These are phyloP conservation scores for Bimastos eiseni DNA, from an alignment of 2,888 invertebrate genomes.

Conservation along the genomic window DNA sequence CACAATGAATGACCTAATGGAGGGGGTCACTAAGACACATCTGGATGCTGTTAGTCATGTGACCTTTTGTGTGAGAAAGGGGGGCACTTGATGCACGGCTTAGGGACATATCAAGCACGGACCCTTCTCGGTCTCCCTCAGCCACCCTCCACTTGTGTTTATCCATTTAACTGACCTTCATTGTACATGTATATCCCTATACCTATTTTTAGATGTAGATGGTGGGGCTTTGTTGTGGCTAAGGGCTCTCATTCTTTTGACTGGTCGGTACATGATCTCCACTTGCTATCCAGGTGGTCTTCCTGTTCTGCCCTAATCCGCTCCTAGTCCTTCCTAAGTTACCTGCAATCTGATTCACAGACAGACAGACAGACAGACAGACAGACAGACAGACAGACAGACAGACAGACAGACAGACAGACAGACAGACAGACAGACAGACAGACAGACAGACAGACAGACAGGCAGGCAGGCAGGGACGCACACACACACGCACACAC, in stretches of 20 bases:
- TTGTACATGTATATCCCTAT: background rate
- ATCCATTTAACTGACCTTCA: no score
- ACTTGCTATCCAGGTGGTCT: background rate
- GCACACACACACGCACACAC: background rate
- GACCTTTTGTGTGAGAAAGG: no score
- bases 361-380: background rate
- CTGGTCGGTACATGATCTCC: background rate
- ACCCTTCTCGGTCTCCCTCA: background rate
- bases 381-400: background rate
- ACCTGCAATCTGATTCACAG: background rate
- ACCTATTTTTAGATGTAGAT: no score
- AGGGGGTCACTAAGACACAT: constrained; percentile 4
- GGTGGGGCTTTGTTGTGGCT: constrained; percentile 8
- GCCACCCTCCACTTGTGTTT: background rate
- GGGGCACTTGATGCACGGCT: background rate
- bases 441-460: background rate
- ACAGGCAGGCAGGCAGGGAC: background rate
- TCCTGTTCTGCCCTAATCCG: background rate
- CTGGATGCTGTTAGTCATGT: background rate
- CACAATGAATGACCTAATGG: background rate
- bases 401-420: background rate
- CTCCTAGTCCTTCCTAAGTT: background rate
- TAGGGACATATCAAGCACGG: background rate
- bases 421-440: background rate
- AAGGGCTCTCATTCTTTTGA: background rate